Evolutionary conservation across 2,797 vertebrate genomes (phyloP).

Genomic region (Syngnathus rostellatus): DNA sequence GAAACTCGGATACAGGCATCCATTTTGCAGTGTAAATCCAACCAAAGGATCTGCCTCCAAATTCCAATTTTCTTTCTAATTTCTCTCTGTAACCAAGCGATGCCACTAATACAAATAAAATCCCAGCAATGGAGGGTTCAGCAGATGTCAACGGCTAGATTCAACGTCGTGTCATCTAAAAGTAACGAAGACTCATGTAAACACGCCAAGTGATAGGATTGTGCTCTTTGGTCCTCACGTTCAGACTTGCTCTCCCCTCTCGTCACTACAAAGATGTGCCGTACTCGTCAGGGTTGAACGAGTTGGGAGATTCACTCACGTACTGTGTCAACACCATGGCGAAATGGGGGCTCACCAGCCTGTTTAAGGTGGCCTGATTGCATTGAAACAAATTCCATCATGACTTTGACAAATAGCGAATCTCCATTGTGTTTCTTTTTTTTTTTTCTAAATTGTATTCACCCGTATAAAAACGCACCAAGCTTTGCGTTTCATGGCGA

Average conservation of each 20-base stretch:
- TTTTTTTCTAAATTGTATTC: no score
- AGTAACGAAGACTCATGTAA: constrained; percentile 17
- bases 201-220: constrained; percentile 25
- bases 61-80: neutral
- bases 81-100: neutral
- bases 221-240: constrained; percentile 7
- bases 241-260: constrained; percentile 24
- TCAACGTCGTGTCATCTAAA: constrained; percentile 32
- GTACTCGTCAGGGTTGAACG: constrained; percentile 14
- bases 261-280: constrained; percentile 19
- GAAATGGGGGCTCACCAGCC: constrained; percentile 26
- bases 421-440: neutral
- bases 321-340: constrained; percentile 33
- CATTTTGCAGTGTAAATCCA: neutral
- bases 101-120: neutral
- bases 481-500: no score
- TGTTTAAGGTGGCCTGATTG: constrained; percentile 19
- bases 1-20: no score
- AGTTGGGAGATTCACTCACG: constrained; percentile 38
- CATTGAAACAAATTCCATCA: constrained; percentile 8
- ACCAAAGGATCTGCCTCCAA: no score
- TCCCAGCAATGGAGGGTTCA: constrained; percentile 34
- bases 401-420: neutral
- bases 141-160: constrained; percentile 15
- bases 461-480: no score